These are phyloP conservation scores for Bombycilla garrulus DNA, from an alignment of 2,113 vertebrate genomes.

Conservation along the genomic window DNA sequence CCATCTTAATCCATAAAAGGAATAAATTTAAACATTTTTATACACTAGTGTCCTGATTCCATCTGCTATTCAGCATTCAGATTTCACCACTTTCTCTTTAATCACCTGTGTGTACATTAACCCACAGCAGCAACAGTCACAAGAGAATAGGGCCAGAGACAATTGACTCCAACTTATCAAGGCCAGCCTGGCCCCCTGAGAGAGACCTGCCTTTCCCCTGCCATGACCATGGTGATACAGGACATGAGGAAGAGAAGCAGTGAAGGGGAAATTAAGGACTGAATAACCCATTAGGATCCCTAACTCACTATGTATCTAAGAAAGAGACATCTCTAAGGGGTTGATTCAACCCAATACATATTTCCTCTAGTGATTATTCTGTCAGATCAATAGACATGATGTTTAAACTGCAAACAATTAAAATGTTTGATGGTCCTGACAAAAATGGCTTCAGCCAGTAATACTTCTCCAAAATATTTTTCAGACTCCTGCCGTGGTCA, in stretches of 20 bases:
- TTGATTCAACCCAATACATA: background rate
- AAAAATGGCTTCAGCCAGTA: background rate
- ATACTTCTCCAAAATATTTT: background rate
- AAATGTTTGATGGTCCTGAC: background rate
- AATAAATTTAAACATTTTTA: background rate
- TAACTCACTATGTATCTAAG: background rate
- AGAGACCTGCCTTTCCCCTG: background rate
- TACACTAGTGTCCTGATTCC: background rate
- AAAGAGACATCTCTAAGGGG: background rate
- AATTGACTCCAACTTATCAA: background rate
- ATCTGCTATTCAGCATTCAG: background rate
- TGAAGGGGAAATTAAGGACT: background rate
- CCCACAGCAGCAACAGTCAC: background rate
- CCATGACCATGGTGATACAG: background rate
- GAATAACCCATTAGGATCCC: background rate
- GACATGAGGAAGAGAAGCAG: fast-evolving
- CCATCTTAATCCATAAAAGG: background rate
- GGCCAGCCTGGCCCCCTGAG: background rate
- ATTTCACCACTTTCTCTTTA: background rate
- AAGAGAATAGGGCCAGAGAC: background rate
- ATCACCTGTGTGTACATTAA: background rate
- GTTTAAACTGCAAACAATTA: background rate
- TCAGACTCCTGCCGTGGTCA: background rate
- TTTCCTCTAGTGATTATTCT: background rate
- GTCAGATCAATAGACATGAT: background rate